A percentile compares a stretch with the other conserved stretches of the same genome.
phyloP scores from a whole-genome alignment of 1,140 invertebrate species.

The Hypothenemus hampei region DNA sequence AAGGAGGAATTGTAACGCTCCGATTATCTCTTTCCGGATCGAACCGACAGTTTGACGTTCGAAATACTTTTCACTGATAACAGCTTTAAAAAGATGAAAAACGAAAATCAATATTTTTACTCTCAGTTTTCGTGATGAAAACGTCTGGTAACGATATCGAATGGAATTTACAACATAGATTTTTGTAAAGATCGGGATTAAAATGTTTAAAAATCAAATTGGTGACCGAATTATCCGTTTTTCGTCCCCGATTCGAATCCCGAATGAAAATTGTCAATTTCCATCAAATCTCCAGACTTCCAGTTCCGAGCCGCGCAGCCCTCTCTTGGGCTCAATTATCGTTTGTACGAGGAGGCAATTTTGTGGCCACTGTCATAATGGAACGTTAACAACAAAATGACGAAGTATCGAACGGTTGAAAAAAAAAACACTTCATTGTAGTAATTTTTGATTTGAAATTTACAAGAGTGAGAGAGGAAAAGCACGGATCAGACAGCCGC shows the following conservation, averaged over 20 bases:
- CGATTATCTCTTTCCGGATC: not conserved
- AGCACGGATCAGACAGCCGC: too few species aligned
- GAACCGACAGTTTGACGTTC: not conserved
- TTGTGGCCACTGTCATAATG: not conserved
- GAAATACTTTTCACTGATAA: not conserved
- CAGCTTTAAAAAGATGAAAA: not conserved
- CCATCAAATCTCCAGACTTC: not conserved
- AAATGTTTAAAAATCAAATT: not conserved
- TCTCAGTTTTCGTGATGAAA: too few species aligned
- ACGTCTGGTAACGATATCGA: too few species aligned
- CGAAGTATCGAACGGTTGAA: not conserved
- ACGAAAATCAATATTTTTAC: not conserved
- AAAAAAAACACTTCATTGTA: too few species aligned
- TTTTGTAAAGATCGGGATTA: not conserved
- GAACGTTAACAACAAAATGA: not conserved
- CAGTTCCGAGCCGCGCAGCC: not conserved
- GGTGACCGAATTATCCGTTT: not conserved
- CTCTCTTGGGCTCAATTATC: not conserved
- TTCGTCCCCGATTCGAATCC: not conserved
- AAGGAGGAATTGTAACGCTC: too few species aligned
- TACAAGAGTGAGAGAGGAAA: too few species aligned
- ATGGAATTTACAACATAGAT: not conserved
- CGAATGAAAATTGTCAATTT: not conserved
- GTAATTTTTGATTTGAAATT: too few species aligned
- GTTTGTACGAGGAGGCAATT: not conserved